Evolutionary conservation across 2,113 vertebrate species (phyloP), one percentile per base, ranked within the genome.

Genomic region (Anseranas semipalmata): DNA sequence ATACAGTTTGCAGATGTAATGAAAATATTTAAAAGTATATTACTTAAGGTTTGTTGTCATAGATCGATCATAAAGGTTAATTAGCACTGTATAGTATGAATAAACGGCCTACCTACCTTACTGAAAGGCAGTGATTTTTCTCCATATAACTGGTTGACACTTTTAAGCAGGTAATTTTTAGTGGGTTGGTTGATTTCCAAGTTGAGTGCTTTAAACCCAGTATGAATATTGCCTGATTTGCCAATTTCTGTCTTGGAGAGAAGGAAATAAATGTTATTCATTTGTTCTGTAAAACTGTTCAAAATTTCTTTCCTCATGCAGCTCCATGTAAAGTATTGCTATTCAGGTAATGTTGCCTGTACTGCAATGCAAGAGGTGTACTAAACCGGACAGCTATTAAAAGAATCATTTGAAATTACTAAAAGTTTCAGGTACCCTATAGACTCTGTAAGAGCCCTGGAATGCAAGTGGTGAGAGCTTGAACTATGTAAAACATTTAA

Each of bases 131-230:
- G 90, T 2, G 81, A 94, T 89, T 97, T 96, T 89, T 98, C 98
- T 37, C 87, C 97, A 22, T 97, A 98, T 58, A 98, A 55, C 39
- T 95, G 89, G 6, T 95, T 98, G 67, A 98, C 96, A 55, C 91
- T 96, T 96, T 93, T 98, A 83, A 98, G 96, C 30, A 93, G 7
- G 39, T 97, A 97, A 19, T 95, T 92, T 53, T 93, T 84, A 58
- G 94, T 97, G 20, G 93, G 94, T 60, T 96, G 88, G 72, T 97
- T 97, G 77, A 98, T 96, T 94, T 97, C 96, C 43, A 90, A 89
- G 53, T 94, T 96, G 33, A 98, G 95, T 10, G 41, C 81, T 82
- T 97, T 97, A 93, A 98, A 98, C 35, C 84, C 75, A 16, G 16
- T 39, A 6, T 95, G 70, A 43, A 98, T 85, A 59, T 96, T 92